Percentiles rank a stretch among this genome's conserved stretches.
These are phyloP conservation scores for Drosophila miranda DNA, from an alignment of 1,140 invertebrate species.

Conservation along the genomic window DNA sequence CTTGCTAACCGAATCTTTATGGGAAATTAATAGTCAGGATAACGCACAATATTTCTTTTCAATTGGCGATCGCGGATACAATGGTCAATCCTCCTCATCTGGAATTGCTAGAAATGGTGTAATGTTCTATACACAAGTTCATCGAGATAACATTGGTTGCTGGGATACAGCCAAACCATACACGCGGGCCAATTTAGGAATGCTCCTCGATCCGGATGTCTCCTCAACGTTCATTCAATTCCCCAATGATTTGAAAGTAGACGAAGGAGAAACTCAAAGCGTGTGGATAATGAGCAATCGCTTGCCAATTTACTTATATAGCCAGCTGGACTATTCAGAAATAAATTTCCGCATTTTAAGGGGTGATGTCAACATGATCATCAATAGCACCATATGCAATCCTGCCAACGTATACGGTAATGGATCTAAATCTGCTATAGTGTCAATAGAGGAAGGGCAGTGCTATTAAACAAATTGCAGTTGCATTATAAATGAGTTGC, in stretches of 20 bases:
- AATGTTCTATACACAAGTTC: constrained; percentile 90
- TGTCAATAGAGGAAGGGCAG: constrained; percentile 61
- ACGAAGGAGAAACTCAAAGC: constrained; percentile 86
- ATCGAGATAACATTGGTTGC: constrained; percentile 88
- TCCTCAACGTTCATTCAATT: constrained; percentile 85
- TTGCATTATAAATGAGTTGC: not conserved
- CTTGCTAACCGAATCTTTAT: constrained; percentile 85
- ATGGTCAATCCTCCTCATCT: constrained; percentile 88
- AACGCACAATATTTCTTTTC: constrained; percentile 85
- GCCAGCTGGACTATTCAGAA: constrained; percentile 85
- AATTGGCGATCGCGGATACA: constrained; percentile 85
- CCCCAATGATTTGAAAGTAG: constrained; percentile 90
- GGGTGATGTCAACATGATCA: constrained; percentile 85
- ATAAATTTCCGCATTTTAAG: constrained; percentile 89
- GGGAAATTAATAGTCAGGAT: constrained; percentile 82
- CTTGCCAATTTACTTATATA: constrained; percentile 89
- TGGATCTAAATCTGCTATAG: constrained; percentile 31
- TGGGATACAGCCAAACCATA: constrained; percentile 90
- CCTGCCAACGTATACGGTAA: constrained; percentile 69
- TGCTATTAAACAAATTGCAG: constrained; percentile 48
- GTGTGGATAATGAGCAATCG: constrained; percentile 90
- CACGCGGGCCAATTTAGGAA: constrained; percentile 84
- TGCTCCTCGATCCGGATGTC: constrained; percentile 84
- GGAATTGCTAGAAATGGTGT: constrained; percentile 88
- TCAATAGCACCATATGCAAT: constrained; percentile 88